These are phyloP conservation scores for Antheraea mylitta DNA, from an alignment of 1,140 invertebrate genomes.

Conservation along the genomic window DNA sequence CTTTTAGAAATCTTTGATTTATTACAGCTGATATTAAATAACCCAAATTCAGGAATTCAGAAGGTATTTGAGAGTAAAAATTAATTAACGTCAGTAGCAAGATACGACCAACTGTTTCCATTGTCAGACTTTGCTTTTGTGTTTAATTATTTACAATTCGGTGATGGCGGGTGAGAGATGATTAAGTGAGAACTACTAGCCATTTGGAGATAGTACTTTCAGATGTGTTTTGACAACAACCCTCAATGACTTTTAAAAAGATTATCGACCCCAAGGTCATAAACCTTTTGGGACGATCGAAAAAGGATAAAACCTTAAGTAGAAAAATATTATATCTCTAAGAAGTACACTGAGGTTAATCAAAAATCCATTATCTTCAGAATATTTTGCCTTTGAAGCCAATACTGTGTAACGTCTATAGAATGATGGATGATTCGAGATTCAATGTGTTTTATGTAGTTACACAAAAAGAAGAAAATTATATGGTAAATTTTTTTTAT, in stretches of 20 bases:
- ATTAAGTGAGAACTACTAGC: neutral
- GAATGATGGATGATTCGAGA: neutral
- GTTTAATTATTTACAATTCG: neutral
- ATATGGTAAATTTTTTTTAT: too few species aligned
- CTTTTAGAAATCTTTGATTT: neutral
- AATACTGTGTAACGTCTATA: neutral
- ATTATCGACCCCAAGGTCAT: neutral
- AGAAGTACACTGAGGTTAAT: neutral
- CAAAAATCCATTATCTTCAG: neutral
- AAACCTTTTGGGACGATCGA: neutral
- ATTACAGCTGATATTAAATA: neutral
- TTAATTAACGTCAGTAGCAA: neutral
- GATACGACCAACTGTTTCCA: neutral
- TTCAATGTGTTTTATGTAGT: neutral
- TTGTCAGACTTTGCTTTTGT: neutral
- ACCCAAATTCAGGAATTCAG: neutral
- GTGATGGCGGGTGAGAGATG: neutral
- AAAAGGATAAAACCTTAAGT: neutral
- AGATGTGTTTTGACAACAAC: too few species aligned
- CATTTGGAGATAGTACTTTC: neutral
- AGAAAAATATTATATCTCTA: neutral
- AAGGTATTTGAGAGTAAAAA: neutral
- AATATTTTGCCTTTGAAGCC: neutral
- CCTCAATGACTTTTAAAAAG: neutral
- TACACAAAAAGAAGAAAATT: neutral